Conservation (phyloP, 2,888 invertebrate species). For the Bombylius major region DNA sequence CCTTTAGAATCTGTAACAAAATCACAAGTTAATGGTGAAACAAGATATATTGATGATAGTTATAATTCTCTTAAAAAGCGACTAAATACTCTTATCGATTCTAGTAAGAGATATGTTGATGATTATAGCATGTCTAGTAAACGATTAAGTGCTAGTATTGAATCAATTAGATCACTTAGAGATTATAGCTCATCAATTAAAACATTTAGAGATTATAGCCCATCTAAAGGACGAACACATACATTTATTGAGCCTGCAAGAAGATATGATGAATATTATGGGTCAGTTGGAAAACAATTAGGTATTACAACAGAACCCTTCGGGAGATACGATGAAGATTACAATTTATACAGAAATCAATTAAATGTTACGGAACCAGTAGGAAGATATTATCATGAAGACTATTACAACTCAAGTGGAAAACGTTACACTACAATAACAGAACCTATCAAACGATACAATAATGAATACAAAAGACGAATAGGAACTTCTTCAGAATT, state of each 20-base stretch:
- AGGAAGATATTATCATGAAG: not conserved
- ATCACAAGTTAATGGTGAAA: not conserved
- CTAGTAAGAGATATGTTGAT: not conserved
- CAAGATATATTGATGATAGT: not conserved
- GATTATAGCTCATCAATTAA: too few species aligned
- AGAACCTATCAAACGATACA: too few species aligned
- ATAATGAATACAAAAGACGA: too few species aligned
- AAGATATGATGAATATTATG: not conserved
- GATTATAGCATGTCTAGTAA: not conserved
- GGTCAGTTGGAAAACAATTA: not conserved
- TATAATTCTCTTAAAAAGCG: not conserved
- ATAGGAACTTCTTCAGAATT: too few species aligned
- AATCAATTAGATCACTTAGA: not conserved
- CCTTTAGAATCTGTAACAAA: not conserved
- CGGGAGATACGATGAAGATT: not conserved
- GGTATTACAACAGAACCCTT: not conserved
- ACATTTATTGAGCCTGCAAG: too few species aligned
- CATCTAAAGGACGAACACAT: too few species aligned
- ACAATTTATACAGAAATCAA: not conserved
- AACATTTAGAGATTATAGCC: too few species aligned
- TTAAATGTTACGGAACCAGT: not conserved
- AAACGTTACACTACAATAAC: too few species aligned
- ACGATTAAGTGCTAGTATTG: not conserved
- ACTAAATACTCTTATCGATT: not conserved
- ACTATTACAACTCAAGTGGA: too few species aligned